Conservation (phyloP, 2,888 invertebrate species). For the Limnephilus marmoratus region DNA sequence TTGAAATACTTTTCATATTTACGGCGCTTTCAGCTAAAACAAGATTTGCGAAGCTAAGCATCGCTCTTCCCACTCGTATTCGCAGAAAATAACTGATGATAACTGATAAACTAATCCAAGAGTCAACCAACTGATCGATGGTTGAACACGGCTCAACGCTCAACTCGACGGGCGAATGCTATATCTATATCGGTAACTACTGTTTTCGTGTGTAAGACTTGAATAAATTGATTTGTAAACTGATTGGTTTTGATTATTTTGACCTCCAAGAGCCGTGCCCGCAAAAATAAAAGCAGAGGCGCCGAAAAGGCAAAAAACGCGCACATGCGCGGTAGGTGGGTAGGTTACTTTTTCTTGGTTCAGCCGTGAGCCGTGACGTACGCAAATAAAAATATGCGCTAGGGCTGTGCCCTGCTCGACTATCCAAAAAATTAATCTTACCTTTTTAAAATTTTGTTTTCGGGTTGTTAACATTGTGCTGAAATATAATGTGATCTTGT, state of each 20-base stretch:
- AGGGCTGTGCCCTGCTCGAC: not conserved
- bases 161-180: not conserved
- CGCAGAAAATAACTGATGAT: not conserved
- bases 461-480: too few relatives aligned
- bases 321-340: not conserved
- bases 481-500: too few relatives aligned
- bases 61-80: not conserved
- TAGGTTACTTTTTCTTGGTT: not conserved
- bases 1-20: conserved; percentile 45
- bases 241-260: conserved; percentile 54
- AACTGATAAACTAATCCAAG: too few relatives aligned
- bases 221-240: conserved; percentile 46
- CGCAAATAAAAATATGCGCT: not conserved
- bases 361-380: not conserved
- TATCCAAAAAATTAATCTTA: not conserved
- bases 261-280: conserved; percentile 52
- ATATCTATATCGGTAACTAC: not conserved
- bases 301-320: not conserved
- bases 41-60: conserved; percentile 26
- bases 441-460: too few relatives aligned
- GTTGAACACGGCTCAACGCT: not conserved
- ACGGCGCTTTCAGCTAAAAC: conserved; percentile 38
- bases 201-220: not conserved
- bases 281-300: not conserved
- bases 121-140: too few relatives aligned